Evolutionary conservation across 2,888 invertebrate species (phyloP), one percentile per base, ranked within the genome.

Genomic region (Synanthedon formicaeformis): DNA sequence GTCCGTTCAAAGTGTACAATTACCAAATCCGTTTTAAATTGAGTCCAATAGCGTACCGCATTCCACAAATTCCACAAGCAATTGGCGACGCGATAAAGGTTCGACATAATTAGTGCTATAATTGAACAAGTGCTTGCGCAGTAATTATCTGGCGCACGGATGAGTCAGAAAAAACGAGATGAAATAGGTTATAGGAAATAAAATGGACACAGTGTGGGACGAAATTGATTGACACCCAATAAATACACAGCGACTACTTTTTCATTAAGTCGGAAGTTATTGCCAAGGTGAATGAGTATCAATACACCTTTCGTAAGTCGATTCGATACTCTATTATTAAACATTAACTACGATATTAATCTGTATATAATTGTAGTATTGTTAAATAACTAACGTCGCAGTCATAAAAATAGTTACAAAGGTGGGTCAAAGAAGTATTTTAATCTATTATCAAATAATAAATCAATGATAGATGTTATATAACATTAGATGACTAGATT

Each of bases 81-180:
- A 75, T 78, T 75, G 71, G 69, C 65, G 67, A 67, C 58, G 58
- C 62, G 67, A 67, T 58, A 56, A 69, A 72, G 73, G 76, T 75
- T 79, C 76, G 73, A 71, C 54, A 51, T 54, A 58, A 61, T 65
- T 52, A 55, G 27, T 18, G 23, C 51, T 41, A 13, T 53, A 53
- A 55, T 55, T 53, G 52, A 53, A 48, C 52, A 51, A 53, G 41
- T 53, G 11, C 12, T 49, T 49, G 14, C 49, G 49, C 49, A 12
- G 8, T 49, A 49, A 49, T 49, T 49, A 49, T 40, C 41, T 41
- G 40, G 51, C 51, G 40, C 51, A 10, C 40, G 49, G 41, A 51
- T 54, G 51, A 54, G 41, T 54, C 41, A 53, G 45, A 34, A n/a
- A 49, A n/a, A 49, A 8, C 23, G 18, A 18, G 27, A 54, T 40